phyloP scores from a whole-genome alignment of 2,113 vertebrate genomes.

The Puntigrus tetrazona region DNA sequence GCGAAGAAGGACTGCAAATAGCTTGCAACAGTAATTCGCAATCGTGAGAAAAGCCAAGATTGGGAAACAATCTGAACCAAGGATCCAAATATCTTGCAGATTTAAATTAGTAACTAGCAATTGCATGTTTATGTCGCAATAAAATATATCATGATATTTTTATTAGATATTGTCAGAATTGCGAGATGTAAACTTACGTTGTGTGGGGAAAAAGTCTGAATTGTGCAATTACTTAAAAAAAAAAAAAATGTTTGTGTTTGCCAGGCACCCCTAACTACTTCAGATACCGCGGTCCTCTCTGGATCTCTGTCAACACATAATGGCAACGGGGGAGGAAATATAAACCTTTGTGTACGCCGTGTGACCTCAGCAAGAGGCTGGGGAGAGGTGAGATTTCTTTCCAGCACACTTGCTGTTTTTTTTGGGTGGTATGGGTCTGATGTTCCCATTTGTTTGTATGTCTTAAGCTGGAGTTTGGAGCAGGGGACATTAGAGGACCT shows the following conservation, averaged over 20 bases:
- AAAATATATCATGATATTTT: too few relatives aligned
- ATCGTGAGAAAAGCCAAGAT: too few relatives aligned
- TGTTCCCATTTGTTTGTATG: constrained; percentile 23
- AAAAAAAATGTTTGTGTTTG: constrained; percentile 31
- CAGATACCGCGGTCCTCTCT: constrained; percentile 92
- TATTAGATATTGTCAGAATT: too few relatives aligned
- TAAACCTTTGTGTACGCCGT: constrained; percentile 86
- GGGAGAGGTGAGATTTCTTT: constrained; percentile 84
- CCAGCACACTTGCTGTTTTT: not conserved
- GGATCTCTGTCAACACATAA: constrained; percentile 96
- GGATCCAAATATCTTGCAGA: too few relatives aligned
- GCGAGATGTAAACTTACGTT: too few relatives aligned
- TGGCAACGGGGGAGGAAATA: constrained; percentile 90
- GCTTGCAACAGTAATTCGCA: too few relatives aligned
- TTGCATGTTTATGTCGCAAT: too few relatives aligned
- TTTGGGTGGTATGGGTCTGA: not conserved
- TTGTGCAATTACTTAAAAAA: too few relatives aligned
- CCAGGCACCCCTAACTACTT: constrained; percentile 90
- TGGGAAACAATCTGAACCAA: too few relatives aligned
- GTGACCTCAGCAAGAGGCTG: constrained; percentile 93
- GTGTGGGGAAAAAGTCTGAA: too few relatives aligned
- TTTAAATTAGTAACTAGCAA: too few relatives aligned
- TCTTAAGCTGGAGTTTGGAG: constrained; percentile 88
- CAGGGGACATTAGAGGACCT: constrained; percentile 91
- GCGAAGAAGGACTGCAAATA: too few relatives aligned